Base-by-base conservation (phyloP, 2,113 vertebrate genomes). In the Numida meleagris region DNA sequence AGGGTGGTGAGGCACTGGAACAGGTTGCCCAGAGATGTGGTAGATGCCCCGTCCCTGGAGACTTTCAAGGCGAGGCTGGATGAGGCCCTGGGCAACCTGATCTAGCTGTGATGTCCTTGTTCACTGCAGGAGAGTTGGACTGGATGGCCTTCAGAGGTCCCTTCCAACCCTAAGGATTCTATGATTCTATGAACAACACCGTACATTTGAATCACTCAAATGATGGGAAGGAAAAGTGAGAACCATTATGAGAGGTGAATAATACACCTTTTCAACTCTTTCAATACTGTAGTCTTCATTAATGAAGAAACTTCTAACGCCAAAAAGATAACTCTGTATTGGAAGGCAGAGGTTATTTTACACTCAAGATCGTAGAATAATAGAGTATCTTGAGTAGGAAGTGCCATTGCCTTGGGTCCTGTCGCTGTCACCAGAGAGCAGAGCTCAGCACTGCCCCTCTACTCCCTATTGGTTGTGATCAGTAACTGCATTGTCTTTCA, bases 251-350 rank as follows among this genome's bases (percentile, higher is more conserved):
- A 67, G 66, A 58, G 65, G 24, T 1, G 78, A 45, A 43, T 11
- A 46, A 25, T 25, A 12, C 5, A 57, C 1, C 2, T 4, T 45
- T 21, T 14, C n/a, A 9, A 23, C 1, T 11, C 2, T 43, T 85
- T 58, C 58, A 10, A 20, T 92, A 36, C 5, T 53, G 5, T 36
- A 55, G 10, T 25, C 23, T 51, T 80, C 66, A 2, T 74, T 66
- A 81, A 59, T 1, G 2, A 63, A 6, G 2, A 61, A 45, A 15
- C 20, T 34, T 89, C 29, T 67, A 6, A 36, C 0, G 16, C 6
- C 17, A 74, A 70, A 62, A 5, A 42, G 40, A 38, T 5, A 55
- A 31, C 4, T 5, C 9, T 42, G 2, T 48, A 9, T 29, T 67
- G 33, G 25, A 66, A 71, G 16, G 17, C 29, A 81, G 20, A 3